Percentiles rank a stretch among this genome's conserved stretches.
Conservation (phyloP, 2,888 invertebrate genomes). For the Heliconius sara region DNA sequence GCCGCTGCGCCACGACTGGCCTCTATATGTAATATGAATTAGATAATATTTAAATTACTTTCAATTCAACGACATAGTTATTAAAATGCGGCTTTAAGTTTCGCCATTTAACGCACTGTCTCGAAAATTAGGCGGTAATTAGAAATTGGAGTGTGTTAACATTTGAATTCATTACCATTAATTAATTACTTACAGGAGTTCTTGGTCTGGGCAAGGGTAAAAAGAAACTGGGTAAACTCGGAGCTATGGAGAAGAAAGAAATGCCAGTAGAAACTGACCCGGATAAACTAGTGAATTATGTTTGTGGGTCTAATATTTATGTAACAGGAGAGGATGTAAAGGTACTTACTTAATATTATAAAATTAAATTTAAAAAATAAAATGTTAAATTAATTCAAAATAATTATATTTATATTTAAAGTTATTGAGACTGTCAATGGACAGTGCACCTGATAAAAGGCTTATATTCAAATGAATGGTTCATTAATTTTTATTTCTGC, state of each 20-base stretch:
- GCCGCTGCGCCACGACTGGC: too few relatives aligned
- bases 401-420: too few relatives aligned
- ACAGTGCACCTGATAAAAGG: too few relatives aligned
- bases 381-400: too few relatives aligned
- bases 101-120: not conserved
- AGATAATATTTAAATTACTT: not conserved
- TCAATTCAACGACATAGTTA: not conserved
- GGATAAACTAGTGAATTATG: slow-evolving; percentile 88
- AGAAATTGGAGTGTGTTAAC: not conserved
- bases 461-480: too few relatives aligned
- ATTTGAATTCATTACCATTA: not conserved
- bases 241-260: slow-evolving; percentile 87
- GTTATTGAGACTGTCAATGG: too few relatives aligned
- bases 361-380: too few relatives aligned
- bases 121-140: not conserved
- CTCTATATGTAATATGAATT: not conserved
- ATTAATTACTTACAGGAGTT: slow-evolving; percentile 64
- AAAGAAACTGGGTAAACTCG: slow-evolving; percentile 85
- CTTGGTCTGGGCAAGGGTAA: slow-evolving; percentile 83
- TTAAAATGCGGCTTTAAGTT: not conserved
- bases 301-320: slow-evolving; percentile 94
- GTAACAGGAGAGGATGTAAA: slow-evolving; percentile 92
- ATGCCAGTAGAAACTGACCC: slow-evolving; percentile 94
- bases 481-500: too few relatives aligned
- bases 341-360: slow-evolving; percentile 58